phyloP scores from a whole-genome alignment of 2,797 vertebrate genomes.

The Tarsius wallacei region DNA sequence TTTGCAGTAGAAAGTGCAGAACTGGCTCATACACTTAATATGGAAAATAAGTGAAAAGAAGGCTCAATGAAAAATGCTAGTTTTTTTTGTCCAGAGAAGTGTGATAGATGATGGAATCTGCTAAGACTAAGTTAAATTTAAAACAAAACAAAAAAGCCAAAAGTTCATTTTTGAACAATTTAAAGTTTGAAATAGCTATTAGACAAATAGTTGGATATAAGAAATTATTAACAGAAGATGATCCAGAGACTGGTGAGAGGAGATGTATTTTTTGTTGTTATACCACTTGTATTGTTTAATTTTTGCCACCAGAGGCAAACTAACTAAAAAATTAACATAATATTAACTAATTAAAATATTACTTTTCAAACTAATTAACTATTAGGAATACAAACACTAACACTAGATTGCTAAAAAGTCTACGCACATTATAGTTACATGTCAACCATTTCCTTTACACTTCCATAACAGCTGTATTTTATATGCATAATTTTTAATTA shows the following conservation, averaged over 20 bases:
- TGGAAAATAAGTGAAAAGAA: neutral
- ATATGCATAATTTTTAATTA: constrained; percentile 46
- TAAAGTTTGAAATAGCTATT: constrained; percentile 47
- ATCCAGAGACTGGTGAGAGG: neutral
- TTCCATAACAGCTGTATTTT: constrained; percentile 26
- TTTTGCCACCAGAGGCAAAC: constrained; percentile 26
- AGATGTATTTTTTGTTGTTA: neutral
- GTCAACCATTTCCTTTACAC: constrained; percentile 49
- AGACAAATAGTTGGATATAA: neutral
- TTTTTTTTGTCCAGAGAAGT: neutral
- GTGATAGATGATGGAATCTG: neutral
- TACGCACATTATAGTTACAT: neutral
- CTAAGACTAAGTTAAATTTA: constrained; percentile 4
- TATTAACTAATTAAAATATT: neutral
- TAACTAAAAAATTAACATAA: too few relatives aligned
- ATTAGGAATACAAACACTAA: constrained; percentile 4
- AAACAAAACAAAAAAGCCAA: neutral
- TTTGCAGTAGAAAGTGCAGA: neutral
- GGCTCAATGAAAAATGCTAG: neutral
- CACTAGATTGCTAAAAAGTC: neutral
- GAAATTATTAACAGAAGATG: neutral
- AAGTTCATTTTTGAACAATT: constrained; percentile 48
- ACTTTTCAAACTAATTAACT: constrained; percentile 45
- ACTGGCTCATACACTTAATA: neutral
- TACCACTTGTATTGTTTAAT: neutral